phyloP scores from a whole-genome alignment of 2,888 invertebrate species.

The Aphodius granarius region DNA sequence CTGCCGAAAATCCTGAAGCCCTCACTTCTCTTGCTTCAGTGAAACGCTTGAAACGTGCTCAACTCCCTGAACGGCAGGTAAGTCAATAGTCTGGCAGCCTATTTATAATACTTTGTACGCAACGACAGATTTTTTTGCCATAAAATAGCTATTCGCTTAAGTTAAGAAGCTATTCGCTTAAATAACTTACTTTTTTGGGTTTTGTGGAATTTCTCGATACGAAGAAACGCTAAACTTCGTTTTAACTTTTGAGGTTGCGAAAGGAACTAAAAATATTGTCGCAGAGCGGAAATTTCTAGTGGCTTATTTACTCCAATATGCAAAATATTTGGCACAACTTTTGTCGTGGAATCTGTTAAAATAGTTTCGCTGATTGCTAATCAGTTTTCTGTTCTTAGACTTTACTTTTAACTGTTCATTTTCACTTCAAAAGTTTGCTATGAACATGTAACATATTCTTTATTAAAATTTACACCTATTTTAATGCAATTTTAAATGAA shows the following conservation, averaged over 20 bases:
- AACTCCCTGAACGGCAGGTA: background rate
- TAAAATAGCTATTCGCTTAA: too few species aligned
- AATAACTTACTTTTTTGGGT: background rate
- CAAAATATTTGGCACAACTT: background rate
- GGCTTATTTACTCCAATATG: background rate
- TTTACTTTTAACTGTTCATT: too few species aligned
- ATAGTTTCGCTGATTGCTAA: background rate
- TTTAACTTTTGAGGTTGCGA: background rate
- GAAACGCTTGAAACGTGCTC: background rate
- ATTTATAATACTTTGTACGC: background rate
- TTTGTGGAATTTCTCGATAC: background rate
- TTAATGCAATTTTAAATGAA: too few species aligned
- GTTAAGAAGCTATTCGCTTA: too few species aligned
- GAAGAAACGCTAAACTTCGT: background rate
- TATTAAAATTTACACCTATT: too few species aligned
- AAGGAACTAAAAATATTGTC: background rate
- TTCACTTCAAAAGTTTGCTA: too few species aligned
- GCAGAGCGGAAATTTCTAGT: background rate
- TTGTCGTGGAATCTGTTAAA: background rate
- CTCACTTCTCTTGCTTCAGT: background rate
- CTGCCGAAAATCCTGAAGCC: background rate
- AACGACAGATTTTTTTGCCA: background rate
- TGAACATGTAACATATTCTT: too few species aligned
- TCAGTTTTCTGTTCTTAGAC: background rate
- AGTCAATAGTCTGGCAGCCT: background rate